Percentiles rank a stretch among this genome's conserved stretches.
These are phyloP conservation scores for Folsomia manolachei DNA, from an alignment of 2,888 invertebrate genomes.

Conservation along the genomic window DNA sequence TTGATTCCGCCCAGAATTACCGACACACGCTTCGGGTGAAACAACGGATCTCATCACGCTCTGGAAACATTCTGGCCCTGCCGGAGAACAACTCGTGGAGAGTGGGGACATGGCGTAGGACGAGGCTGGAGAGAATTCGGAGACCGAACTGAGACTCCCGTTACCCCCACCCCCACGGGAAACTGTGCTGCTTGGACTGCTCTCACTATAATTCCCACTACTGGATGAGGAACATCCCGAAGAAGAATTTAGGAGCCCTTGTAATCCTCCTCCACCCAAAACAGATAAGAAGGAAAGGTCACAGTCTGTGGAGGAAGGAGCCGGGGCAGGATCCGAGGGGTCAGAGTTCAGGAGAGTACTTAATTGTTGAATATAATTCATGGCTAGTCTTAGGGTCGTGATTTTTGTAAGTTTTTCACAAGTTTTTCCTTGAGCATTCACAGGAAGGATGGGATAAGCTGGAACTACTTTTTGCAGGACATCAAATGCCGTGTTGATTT, in stretches of 20 bases:
- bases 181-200: slow-evolving; percentile 25
- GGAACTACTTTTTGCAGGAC: slow-evolving; percentile 75
- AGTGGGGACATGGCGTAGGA: slow-evolving; percentile 48
- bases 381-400: slow-evolving; percentile 78
- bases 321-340: slow-evolving; percentile 5
- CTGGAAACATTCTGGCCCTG: slow-evolving; percentile 47
- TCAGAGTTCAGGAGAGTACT: slow-evolving; percentile 64
- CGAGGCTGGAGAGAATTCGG: slow-evolving; percentile 49
- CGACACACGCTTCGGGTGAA: slow-evolving; percentile 33
- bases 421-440: slow-evolving; percentile 53
- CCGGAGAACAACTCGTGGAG: slow-evolving; percentile 42
- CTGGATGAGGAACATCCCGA: neutral
- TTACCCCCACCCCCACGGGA: no score
- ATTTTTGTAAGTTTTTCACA: slow-evolving; percentile 83
- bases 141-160: slow-evolving; percentile 24
- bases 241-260: neutral
- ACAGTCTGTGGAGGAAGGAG: neutral
- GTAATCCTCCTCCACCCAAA: neutral
- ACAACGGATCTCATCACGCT: slow-evolving; percentile 49
- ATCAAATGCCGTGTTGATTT: slow-evolving; percentile 87
- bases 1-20: neutral
- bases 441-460: slow-evolving; percentile 51
- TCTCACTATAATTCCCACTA: slow-evolving; percentile 10
- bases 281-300: slow-evolving; percentile 1
- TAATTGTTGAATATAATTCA: slow-evolving; percentile 79